Conservation (phyloP, 2,888 invertebrate species). For the Thymelicus sylvestris region DNA sequence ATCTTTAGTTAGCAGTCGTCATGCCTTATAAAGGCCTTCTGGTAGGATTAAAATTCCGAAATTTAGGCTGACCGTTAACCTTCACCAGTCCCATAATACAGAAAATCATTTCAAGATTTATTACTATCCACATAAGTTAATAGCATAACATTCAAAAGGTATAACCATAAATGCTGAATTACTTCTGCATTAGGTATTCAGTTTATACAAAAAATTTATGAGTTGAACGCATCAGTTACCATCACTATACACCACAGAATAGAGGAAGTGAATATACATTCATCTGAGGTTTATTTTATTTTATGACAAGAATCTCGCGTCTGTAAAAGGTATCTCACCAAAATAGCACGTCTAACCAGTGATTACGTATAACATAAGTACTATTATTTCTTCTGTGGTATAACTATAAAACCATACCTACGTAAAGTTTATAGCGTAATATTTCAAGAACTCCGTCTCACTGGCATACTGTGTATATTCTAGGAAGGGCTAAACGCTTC, state of each 20-base stretch:
- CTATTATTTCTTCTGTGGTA: no score
- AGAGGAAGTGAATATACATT: not conserved
- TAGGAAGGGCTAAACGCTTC: constrained; percentile 43
- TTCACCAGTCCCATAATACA: no score
- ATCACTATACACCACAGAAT: not conserved
- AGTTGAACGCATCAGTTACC: not conserved
- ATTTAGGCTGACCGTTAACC: no score
- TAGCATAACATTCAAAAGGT: no score
- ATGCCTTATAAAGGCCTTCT: no score
- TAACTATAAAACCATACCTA: not conserved
- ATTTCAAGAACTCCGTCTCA: constrained; percentile 5
- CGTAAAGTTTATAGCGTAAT: constrained; percentile 12
- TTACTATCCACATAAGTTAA: no score
- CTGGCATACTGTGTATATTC: constrained; percentile 46
- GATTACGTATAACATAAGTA: not conserved
- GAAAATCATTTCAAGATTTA: no score
- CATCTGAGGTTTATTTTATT: not conserved
- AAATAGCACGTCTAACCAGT: not conserved
- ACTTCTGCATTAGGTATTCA: no score
- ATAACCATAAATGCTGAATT: no score
- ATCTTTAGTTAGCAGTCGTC: no score
- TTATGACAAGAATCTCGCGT: not conserved
- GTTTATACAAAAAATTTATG: not conserved
- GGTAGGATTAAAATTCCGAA: no score
- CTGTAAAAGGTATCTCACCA: not conserved